Percentiles rank a stretch among this genome's conserved stretches.
These are phyloP conservation scores for Centropristis striata DNA, from an alignment of 2,113 vertebrate genomes.

Conservation along the genomic window DNA sequence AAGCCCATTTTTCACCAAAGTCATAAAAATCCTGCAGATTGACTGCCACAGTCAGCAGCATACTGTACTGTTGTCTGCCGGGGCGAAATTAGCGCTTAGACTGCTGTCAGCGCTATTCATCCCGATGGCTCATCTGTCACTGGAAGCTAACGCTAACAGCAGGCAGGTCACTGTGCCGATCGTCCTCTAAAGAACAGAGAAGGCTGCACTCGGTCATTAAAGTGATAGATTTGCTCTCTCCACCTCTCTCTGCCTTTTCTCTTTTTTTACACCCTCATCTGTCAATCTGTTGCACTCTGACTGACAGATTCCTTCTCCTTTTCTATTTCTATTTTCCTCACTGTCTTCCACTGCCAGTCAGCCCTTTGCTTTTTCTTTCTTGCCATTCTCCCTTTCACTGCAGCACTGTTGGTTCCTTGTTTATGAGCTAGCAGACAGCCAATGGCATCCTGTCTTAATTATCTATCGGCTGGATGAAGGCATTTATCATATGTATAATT, in stretches of 20 bases:
- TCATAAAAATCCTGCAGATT: slow-evolving; percentile 46
- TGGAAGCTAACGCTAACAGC: slow-evolving; percentile 70
- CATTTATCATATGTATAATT: slow-evolving; percentile 64
- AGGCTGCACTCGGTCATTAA: slow-evolving; percentile 66
- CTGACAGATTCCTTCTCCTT: slow-evolving; percentile 41
- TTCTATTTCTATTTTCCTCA: slow-evolving; percentile 19
- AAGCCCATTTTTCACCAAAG: slow-evolving; percentile 24
- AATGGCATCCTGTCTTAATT: slow-evolving; percentile 43
- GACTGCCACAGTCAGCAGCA: slow-evolving; percentile 27
- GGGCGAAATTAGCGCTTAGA: slow-evolving; percentile 61
- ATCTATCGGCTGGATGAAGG: slow-evolving; percentile 56
- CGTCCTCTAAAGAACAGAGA: slow-evolving; percentile 73
- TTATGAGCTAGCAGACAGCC: slow-evolving; percentile 31
- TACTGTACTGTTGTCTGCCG: slow-evolving; percentile 51
- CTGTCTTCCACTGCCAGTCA: slow-evolving; percentile 10
- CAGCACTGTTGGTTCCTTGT: slow-evolving; percentile 22
- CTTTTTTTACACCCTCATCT: slow-evolving; percentile 54
- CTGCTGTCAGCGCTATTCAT: slow-evolving; percentile 65
- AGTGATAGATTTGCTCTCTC: slow-evolving; percentile 71
- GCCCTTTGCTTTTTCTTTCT: not conserved
- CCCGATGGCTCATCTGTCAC: slow-evolving; percentile 69
- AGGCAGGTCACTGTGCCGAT: slow-evolving; percentile 69
- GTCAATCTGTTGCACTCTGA: slow-evolving; percentile 56
- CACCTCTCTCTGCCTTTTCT: slow-evolving; percentile 56
- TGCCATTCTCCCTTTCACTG: slow-evolving; percentile 8